Conservation (phyloP, 92 coral and sea anemone species). For the Paragorgia papillata region DNA sequence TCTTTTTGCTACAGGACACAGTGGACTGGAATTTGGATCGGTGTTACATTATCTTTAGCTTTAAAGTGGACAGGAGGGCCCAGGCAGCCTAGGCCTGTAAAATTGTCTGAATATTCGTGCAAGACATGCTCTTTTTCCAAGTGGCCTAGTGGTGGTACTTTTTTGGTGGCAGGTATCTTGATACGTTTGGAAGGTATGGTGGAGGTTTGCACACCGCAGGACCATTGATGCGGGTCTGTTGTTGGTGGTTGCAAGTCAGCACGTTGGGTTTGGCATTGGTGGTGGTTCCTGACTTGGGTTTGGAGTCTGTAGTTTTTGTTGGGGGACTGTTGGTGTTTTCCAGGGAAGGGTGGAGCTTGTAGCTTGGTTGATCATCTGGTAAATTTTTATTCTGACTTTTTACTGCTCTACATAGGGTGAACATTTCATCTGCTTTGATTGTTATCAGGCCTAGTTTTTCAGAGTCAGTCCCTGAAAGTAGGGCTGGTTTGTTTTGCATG, state of each 20-base stretch:
- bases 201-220: conserved; percentile 3
- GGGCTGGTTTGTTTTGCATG: conserved; percentile 51
- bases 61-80: conserved; percentile 55
- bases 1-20: conserved; percentile 57
- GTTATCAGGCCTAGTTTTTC: conserved; percentile 54
- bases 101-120: conserved; percentile 43
- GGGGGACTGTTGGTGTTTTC: too few relatives aligned
- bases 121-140: conserved; percentile 35
- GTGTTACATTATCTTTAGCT: conserved; percentile 26
- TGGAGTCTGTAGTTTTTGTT: too few relatives aligned
- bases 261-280: neutral
- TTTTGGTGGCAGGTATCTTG: conserved; percentile 21
- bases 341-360: too few relatives aligned
- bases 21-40: conserved; percentile 56
- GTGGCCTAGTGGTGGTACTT: conserved; percentile 38
- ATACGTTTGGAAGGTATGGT: conserved; percentile 32
- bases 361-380: too few relatives aligned
- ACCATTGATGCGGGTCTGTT: conserved; percentile 19
- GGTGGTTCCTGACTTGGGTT: too few relatives aligned
- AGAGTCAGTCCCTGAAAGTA: conserved; percentile 61
- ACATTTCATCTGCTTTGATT: conserved; percentile 59
- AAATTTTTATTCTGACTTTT: too few relatives aligned
- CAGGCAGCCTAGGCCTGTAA: conserved; percentile 52
- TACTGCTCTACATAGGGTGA: too few relatives aligned
- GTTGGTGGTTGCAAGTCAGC: conserved; percentile 36